Conservation (phyloP, 1,140 invertebrate species). For the Melipona quadrifasciata region DNA sequence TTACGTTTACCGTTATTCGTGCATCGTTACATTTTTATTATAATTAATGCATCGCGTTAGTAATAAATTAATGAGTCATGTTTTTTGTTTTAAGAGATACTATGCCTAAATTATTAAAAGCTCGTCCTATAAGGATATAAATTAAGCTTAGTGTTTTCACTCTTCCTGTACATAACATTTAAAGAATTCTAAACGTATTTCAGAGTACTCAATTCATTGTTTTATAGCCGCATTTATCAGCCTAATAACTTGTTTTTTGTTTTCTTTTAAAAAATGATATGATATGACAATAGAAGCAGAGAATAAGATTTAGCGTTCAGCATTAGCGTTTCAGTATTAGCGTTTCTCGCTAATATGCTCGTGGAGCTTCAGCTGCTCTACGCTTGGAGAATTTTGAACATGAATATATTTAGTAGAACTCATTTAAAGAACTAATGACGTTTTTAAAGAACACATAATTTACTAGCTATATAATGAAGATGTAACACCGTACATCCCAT, state of each 20-base stretch:
- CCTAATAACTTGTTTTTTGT: neutral
- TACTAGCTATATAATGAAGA: slow-evolving; percentile 86
- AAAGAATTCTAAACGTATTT: neutral
- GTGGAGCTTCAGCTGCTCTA: neutral
- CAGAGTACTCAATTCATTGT: neutral
- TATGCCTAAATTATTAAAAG: slow-evolving; percentile 33
- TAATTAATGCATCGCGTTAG: slow-evolving; percentile 46
- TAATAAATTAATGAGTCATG: slow-evolving; percentile 23
- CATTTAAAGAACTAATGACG: neutral
- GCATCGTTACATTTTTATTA: slow-evolving; percentile 34
- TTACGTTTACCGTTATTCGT: slow-evolving; percentile 13
- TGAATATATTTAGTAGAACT: neutral
- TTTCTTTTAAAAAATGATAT: neutral
- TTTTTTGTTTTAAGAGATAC: neutral
- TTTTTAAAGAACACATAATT: slow-evolving; percentile 80
- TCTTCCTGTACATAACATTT: too few species aligned
- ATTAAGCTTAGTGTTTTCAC: slow-evolving; percentile 40
- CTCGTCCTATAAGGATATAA: slow-evolving; percentile 38
- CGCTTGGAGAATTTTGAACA: neutral
- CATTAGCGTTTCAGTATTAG: neutral
- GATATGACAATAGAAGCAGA: neutral
- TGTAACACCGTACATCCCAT: slow-evolving; percentile 88
- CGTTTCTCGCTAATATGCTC: neutral
- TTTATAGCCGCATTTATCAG: neutral
- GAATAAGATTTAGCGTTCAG: neutral